Conservation (phyloP, 2,888 invertebrate species). For the Tiphia femorata region DNA sequence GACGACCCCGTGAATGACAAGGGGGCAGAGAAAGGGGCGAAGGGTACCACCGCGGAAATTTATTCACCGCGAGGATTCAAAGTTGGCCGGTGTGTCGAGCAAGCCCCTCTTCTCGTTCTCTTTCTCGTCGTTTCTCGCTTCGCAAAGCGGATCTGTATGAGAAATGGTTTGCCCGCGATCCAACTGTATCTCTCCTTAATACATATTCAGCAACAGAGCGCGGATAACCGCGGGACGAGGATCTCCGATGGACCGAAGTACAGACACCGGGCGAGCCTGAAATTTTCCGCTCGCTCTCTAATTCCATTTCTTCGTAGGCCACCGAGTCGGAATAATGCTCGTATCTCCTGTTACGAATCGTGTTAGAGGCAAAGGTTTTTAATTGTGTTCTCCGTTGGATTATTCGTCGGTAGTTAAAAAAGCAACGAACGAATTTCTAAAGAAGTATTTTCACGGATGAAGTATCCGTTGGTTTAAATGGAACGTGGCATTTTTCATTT, state of each 20-base stretch:
- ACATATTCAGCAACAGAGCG: slow-evolving; percentile 33
- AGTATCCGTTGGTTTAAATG: no score
- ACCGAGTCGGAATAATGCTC: no score
- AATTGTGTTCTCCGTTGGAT: background rate
- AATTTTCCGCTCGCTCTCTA: slow-evolving; percentile 19
- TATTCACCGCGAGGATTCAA: slow-evolving; percentile 44
- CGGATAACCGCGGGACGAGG: slow-evolving; percentile 10
- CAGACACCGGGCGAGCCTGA: background rate
- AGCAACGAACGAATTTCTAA: no score
- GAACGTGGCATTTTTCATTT: no score
- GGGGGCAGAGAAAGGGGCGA: no score
- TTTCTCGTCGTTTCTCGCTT: background rate
- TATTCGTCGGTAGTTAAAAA: no score
- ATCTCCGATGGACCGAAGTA: slow-evolving; percentile 3
- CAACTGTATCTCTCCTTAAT: slow-evolving; percentile 31
- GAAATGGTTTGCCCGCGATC: slow-evolving; percentile 29
- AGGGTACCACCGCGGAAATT: slow-evolving; percentile 48
- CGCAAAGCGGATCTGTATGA: no score
- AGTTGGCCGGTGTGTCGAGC: slow-evolving; percentile 21
- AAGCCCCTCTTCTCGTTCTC: background rate
- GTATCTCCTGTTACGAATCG: no score
- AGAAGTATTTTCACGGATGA: no score
- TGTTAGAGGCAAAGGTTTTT: background rate
- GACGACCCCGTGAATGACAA: background rate
- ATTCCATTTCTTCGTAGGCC: slow-evolving; percentile 1